Base-by-base conservation (phyloP, 2,797 vertebrate genomes). In the Coregonus sp. region DNA sequence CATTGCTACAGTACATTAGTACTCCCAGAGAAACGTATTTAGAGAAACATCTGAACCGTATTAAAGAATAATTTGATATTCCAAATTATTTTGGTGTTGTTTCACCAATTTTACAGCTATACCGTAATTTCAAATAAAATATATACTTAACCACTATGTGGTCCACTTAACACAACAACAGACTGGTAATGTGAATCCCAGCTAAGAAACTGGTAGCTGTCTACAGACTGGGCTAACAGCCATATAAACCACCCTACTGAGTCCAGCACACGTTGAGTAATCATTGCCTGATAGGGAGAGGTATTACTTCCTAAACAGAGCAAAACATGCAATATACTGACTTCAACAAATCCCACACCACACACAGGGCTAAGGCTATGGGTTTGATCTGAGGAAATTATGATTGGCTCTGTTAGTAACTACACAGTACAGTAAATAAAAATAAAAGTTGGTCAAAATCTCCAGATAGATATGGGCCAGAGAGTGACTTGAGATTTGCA, bases 101-200 rank as follows among this genome's bases (percentile, higher is more conserved):
- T 88, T 85, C 76, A 73, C 79, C 50, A 40, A 66, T 86, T 90
- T 87, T 84, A 82, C 87, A 87, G 81, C 73, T 54, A 14, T 82
- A 87, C 80, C 73, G 31, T 87, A 72, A 81, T 90, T 89, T 86
- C 85, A 66, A 91, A 91, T 91, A 85, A 88, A 88, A 85, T 76
- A 84, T 61, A 83, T 78, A 88, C 84, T 85, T 85, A 90, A 91
- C 85, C 82, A 73, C 86, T 79, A 87, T 88, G 84, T 87, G 89
- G 92, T 91, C 87, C 88, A 82, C 87, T 91, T 90, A 86, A 87
- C 90, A 91, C 89, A 91, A 89, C 89, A 91, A 89, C 86, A 92
- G 40, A 77, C 81, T 81, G 81, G 85, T 78, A 80, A 89, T 75
- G 75, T 76, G 76, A 85, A 83, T 81, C 75, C 79, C 86, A 85